These are phyloP conservation scores for Panthera leo DNA, from an alignment of 2,113 vertebrate species.

Conservation along the genomic window DNA sequence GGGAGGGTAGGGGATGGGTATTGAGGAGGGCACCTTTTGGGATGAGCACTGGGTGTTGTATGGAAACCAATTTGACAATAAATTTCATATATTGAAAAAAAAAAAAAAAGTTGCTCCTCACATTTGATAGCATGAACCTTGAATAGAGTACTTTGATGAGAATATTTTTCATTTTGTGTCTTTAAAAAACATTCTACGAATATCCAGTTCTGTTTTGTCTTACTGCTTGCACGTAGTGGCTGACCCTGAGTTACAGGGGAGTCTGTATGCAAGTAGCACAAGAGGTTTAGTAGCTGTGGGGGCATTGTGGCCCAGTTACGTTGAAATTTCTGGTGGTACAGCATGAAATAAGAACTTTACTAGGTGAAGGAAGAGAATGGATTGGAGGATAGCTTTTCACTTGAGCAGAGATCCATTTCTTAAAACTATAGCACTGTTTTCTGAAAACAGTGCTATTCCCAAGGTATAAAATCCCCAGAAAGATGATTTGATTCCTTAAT, in stretches of 20 bases:
- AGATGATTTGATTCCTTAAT: background rate
- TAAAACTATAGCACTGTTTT: background rate
- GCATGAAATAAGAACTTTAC: background rate
- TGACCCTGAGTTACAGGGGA: background rate
- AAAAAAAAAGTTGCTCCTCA: background rate
- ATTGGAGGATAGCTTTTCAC: background rate
- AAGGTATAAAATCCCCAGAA: background rate
- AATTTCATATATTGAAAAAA: no score
- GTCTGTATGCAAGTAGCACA: background rate
- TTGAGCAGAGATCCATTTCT: background rate
- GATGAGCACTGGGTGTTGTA: no score
- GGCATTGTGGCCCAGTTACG: background rate
- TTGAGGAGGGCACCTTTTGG: no score
- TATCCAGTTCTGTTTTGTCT: background rate
- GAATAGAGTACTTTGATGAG: slow-evolving; percentile 32
- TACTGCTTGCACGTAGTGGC: background rate
- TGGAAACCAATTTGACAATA: no score
- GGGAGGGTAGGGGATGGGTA: no score
- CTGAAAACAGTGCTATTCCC: background rate
- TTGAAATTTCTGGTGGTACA: background rate
- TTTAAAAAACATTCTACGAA: background rate
- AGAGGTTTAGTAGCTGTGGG: background rate
- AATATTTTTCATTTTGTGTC: background rate
- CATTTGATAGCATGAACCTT: slow-evolving; percentile 6
- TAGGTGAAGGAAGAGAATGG: background rate